Evolutionary conservation across 1,140 invertebrate genomes (phyloP), one percentile per base, ranked within the genome.

Genomic region (Drosophila erecta): DNA sequence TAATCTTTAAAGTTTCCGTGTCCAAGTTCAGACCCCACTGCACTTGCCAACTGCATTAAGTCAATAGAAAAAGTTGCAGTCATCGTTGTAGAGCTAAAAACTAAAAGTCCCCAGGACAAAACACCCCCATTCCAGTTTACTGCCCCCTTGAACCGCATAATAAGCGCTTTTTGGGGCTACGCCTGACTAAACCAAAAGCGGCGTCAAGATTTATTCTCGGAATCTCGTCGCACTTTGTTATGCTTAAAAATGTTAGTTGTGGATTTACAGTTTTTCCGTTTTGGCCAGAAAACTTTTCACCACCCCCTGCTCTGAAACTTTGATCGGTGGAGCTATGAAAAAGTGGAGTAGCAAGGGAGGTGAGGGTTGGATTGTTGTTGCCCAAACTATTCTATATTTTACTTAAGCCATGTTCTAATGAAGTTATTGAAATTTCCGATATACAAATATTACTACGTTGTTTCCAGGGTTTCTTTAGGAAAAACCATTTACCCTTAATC

Each of bases 61-160:
- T 89, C 79, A 87, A 87, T 79, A 83, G 56, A 79, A 81, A 87
- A 87, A 87, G 79, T 87, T 87, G 38, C 30, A 81, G 79, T 81
- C 78, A 79, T 61, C 70, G 70, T 77, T 50, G 49, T 44, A 50
- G 60, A 53, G 62, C 64, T 46, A 47, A 77, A 57, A 73, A 43
- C 44, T 59, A 46, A 55, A 75, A 66, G 56, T 60, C 60, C 67
- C 33, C 17, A 59, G 46, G 66, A 73, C 54, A 60, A 61, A 60
- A 44, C 43, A 30, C 14, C 15, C 43, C 46, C 24, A 14, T 35
- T 17, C 57, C 14, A 5, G 3, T 35, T 17, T 35, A 11, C 24
- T 5, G 5, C 37, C 30, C 46, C 33, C 7, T 17, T n/a, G 14
- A 50, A 27, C 41, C 33, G 47, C 38, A 49, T 85, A 80, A 85